Conservation (phyloP, 2,888 invertebrate genomes). For the Synergus itoensis region DNA sequence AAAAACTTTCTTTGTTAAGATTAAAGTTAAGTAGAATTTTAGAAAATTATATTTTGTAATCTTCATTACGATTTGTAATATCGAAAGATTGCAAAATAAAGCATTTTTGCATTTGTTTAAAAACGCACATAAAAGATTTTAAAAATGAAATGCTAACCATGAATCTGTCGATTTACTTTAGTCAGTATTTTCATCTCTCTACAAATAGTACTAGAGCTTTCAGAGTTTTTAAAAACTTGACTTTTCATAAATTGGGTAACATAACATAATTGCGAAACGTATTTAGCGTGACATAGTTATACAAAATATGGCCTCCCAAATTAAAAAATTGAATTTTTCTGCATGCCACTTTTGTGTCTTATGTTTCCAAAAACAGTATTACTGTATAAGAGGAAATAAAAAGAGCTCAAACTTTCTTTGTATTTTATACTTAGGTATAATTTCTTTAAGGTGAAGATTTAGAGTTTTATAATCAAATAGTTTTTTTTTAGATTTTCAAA, state of each 20-base stretch:
- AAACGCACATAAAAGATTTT: background rate
- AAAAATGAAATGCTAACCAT: background rate
- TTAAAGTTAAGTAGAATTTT: background rate
- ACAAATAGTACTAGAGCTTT: slow-evolving; percentile 1
- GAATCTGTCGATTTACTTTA: background rate
- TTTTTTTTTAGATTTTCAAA: background rate
- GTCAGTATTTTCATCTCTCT: background rate
- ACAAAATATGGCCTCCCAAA: slow-evolving; percentile 6
- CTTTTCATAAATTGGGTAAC: background rate
- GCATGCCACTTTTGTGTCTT: slow-evolving; percentile 38
- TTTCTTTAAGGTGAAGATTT: slow-evolving; percentile 4
- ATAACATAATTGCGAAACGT: slow-evolving; percentile 6
- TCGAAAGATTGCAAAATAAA: background rate
- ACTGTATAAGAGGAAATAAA: slow-evolving; percentile 3
- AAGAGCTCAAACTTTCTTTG: slow-evolving; percentile 19
- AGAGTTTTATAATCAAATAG: slow-evolving; percentile 33
- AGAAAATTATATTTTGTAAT: slow-evolving; percentile 1
- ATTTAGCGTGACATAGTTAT: slow-evolving; percentile 4
- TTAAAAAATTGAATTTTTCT: background rate
- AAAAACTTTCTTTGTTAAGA: background rate
- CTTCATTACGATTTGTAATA: background rate
- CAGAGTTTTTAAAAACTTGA: background rate
- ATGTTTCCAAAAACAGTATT: slow-evolving; percentile 13
- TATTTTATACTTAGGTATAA: slow-evolving; percentile 12
- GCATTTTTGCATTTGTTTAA: slow-evolving; percentile 29